These are phyloP conservation scores for Nibea coibor DNA, from an alignment of 2,113 vertebrate genomes.

Conservation along the genomic window DNA sequence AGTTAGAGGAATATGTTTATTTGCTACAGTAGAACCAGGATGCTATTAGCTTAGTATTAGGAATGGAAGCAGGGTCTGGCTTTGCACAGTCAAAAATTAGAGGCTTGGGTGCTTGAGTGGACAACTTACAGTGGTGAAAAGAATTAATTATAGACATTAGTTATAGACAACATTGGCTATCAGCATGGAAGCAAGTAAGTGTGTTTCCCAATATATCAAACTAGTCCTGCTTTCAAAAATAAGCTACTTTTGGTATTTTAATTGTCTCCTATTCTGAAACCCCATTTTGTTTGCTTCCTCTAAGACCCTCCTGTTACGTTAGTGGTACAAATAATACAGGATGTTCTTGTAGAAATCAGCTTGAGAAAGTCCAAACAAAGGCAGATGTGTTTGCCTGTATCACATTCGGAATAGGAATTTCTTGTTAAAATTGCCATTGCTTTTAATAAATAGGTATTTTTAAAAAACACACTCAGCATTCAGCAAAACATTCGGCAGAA, in stretches of 20 bases:
- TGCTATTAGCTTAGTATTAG: too few species aligned
- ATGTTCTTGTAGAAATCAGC: slow-evolving; percentile 3
- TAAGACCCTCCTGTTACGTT: not conserved
- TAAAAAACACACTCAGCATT: not conserved
- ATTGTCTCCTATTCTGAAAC: not conserved
- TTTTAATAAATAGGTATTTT: not conserved
- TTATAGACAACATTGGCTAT: not conserved
- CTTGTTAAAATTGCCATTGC: not conserved
- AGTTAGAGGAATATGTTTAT: not conserved
- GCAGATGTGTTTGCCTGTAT: not conserved
- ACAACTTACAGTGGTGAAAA: too few species aligned
- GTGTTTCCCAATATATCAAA: not conserved
- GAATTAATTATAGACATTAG: too few species aligned
- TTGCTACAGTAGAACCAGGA: not conserved
- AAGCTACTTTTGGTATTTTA: not conserved
- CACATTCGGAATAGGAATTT: not conserved
- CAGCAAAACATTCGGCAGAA: not conserved
- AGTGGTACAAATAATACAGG: slow-evolving; percentile 1
- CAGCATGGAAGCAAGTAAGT: not conserved
- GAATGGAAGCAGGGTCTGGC: too few species aligned
- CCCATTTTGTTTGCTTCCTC: not conserved
- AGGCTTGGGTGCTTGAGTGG: too few species aligned
- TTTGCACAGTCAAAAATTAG: too few species aligned
- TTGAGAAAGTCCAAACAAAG: slow-evolving; percentile 8
- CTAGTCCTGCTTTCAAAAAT: not conserved